phyloP scores from a whole-genome alignment of 2,888 invertebrate species.

The Agrochola litura region DNA sequence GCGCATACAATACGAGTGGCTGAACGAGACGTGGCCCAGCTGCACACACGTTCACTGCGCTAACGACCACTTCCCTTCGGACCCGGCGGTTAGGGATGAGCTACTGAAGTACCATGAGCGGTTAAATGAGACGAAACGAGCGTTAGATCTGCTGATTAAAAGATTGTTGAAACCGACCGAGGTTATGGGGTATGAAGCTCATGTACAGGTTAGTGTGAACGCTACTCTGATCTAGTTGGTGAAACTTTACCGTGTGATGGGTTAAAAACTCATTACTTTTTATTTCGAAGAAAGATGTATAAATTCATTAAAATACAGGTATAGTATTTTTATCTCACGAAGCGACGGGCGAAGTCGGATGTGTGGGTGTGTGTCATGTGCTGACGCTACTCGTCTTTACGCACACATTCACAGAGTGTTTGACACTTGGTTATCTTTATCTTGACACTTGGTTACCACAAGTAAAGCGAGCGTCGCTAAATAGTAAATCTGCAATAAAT shows the following conservation, averaged over 20 bases:
- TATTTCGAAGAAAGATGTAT: no score
- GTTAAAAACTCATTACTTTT: not conserved
- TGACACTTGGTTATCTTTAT: not conserved
- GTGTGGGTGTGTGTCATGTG: not conserved
- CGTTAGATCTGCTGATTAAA: slow-evolving; percentile 93
- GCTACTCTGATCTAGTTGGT: not conserved
- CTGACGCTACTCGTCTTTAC: not conserved
- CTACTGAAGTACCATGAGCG: slow-evolving; percentile 79
- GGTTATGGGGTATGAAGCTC: slow-evolving; percentile 94
- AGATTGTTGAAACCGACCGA: slow-evolving; percentile 93
- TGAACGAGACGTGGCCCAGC: slow-evolving; percentile 93
- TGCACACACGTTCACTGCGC: slow-evolving; percentile 85
- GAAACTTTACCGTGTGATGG: not conserved
- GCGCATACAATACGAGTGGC: slow-evolving; percentile 98
- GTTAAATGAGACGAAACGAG: slow-evolving; percentile 93
- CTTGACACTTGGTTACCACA: not conserved
- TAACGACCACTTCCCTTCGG: slow-evolving; percentile 69
- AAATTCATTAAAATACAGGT: not conserved
- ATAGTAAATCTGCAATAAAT: not conserved
- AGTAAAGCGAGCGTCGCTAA: not conserved
- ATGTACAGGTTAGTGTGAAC: slow-evolving; percentile 91
- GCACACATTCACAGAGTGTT: not conserved
- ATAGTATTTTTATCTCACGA: not conserved
- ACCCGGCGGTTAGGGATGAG: slow-evolving; percentile 80
- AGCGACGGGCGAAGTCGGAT: not conserved